A percentile compares a stretch with the other conserved stretches of the same genome.
These are phyloP conservation scores for Steinernema khuongi DNA, from an alignment of 1,140 invertebrate genomes.

Conservation along the genomic window DNA sequence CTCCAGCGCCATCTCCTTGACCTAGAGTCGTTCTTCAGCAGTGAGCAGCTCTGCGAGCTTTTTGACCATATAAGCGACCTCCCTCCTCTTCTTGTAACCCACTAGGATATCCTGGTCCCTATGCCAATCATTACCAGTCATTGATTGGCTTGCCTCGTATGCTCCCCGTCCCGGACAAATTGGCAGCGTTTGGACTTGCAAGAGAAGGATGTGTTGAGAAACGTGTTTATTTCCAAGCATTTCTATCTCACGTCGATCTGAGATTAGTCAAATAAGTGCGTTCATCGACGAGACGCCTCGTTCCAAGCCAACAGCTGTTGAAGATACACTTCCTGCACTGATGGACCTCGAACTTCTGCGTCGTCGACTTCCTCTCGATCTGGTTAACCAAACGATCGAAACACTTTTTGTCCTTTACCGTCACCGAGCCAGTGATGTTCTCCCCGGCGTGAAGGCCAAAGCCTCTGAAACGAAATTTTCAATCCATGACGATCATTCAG, in stretches of 20 bases:
- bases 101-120: too few relatives aligned
- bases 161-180: too few relatives aligned
- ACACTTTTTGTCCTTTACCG: conserved; percentile 57
- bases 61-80: too few relatives aligned
- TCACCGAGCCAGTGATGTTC: conserved; percentile 55
- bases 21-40: too few relatives aligned
- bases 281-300: conserved; percentile 44
- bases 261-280: conserved; percentile 56
- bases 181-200: too few relatives aligned
- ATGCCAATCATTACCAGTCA: too few relatives aligned
- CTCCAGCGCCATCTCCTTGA: too few relatives aligned
- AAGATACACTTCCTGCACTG: conserved; percentile 58
- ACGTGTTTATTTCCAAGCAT: too few relatives aligned
- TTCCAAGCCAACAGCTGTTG: conserved; percentile 57
- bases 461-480: conserved; percentile 38
- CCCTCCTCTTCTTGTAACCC: too few relatives aligned
- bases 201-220: too few relatives aligned
- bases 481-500: neutral
- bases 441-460: conserved; percentile 56
- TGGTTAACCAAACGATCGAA: conserved; percentile 56
- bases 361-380: conserved; percentile 56
- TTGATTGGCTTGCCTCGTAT: too few relatives aligned
- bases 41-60: too few relatives aligned
- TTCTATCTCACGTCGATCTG: conserved; percentile 43
- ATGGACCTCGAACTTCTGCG: conserved; percentile 51